Evolutionary conservation across 1,140 invertebrate species (phyloP).

Genomic region (Monomorium pharaonis): DNA sequence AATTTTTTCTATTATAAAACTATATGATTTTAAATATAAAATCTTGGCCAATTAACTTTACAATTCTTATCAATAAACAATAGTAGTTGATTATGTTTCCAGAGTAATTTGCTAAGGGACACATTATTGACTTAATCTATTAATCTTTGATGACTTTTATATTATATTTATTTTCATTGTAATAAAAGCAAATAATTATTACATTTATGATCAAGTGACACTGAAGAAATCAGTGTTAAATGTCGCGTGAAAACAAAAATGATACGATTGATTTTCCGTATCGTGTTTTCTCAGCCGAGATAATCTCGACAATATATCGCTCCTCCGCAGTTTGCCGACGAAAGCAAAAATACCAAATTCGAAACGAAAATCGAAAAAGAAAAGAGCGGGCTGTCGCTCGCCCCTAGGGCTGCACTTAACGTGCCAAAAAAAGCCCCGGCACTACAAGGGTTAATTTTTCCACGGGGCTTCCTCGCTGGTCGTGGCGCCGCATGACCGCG

Average conservation of each 20-base stretch:
- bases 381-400: constrained; percentile 15
- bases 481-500: constrained; percentile 48
- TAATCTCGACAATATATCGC: neutral
- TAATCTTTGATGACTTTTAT: neutral
- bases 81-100: neutral
- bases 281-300: neutral
- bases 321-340: neutral
- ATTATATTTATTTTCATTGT: neutral
- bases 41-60: constrained; percentile 10
- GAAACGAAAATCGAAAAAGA: constrained; percentile 37
- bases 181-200: neutral
- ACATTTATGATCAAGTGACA: neutral
- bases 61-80: neutral
- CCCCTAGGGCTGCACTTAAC: constrained; percentile 43
- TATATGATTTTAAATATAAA: neutral
- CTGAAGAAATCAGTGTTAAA: neutral
- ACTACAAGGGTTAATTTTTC: constrained; percentile 57
- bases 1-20: neutral
- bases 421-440: constrained; percentile 50
- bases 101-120: neutral
- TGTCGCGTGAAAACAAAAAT: neutral
- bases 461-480: constrained; percentile 48
- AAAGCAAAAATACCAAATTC: constrained; percentile 17
- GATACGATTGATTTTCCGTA: neutral
- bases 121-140: too few species aligned